These are phyloP conservation scores for Heteromormyrus szaboi DNA, from an alignment of 2,797 vertebrate genomes.

Conservation along the genomic window DNA sequence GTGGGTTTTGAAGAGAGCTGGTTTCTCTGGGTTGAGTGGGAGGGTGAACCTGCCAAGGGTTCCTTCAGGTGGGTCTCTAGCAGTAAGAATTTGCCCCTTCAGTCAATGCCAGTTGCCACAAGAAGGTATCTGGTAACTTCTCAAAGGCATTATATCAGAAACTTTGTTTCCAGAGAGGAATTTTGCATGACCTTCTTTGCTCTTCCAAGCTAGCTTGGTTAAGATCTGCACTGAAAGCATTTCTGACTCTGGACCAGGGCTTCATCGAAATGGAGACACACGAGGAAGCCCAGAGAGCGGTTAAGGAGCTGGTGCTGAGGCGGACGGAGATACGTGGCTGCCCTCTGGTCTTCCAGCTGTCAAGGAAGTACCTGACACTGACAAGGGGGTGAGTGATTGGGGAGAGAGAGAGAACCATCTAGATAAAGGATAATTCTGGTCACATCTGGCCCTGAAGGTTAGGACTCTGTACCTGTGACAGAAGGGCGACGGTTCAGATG, in stretches of 20 bases:
- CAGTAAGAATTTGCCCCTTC: not conserved
- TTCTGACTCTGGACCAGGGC: conserved; percentile 40
- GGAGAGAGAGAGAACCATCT: not conserved
- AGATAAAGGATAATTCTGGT: not conserved
- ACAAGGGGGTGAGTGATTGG: conserved; percentile 34
- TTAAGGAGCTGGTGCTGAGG: conserved; percentile 26
- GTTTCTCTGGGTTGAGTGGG: not conserved
- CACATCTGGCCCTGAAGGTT: not conserved
- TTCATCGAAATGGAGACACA: conserved; percentile 52
- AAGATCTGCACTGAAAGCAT: not conserved
- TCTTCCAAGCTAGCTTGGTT: not conserved
- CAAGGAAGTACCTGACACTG: conserved; percentile 38
- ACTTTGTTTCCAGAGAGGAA: not conserved
- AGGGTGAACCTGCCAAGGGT: not conserved
- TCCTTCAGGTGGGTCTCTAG: not conserved
- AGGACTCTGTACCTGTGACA: not conserved
- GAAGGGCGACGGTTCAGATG: not conserved
- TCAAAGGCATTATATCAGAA: not conserved
- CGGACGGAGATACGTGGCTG: conserved; percentile 19
- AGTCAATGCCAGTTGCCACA: not conserved
- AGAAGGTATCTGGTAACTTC: not conserved
- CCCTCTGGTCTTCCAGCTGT: conserved; percentile 30
- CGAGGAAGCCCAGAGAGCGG: conserved; percentile 39
- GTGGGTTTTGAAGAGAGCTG: not conserved
- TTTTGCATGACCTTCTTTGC: not conserved